A percentile compares a stretch with the other conserved stretches of the same genome.
Conservation (phyloP, 1,140 invertebrate species). For the Micrasema minimum region DNA sequence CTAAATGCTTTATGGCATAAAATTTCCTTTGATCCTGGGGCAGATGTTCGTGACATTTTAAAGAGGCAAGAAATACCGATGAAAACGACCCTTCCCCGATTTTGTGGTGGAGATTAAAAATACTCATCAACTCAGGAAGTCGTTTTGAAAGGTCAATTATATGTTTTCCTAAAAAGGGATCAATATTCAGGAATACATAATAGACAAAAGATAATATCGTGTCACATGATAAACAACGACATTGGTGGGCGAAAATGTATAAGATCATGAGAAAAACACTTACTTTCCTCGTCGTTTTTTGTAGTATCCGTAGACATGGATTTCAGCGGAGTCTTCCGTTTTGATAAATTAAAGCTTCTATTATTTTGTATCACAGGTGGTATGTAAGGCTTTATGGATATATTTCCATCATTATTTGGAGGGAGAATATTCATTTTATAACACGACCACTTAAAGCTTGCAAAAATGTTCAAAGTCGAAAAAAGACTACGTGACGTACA, state of each 20-base stretch:
- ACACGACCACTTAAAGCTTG: constrained; percentile 31
- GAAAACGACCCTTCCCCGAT: constrained; percentile 87
- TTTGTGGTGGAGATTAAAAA: constrained; percentile 76
- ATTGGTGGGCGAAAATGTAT: constrained; percentile 23
- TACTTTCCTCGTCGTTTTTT: constrained; percentile 61
- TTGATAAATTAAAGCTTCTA: constrained; percentile 43
- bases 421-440: constrained; percentile 46
- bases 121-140: constrained; percentile 71
- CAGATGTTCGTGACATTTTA: constrained; percentile 68
- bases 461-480: constrained; percentile 46
- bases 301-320: constrained; percentile 46
- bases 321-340: constrained; percentile 34
- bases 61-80: constrained; percentile 79
- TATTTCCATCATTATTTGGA: constrained; percentile 36
- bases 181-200: constrained; percentile 21
- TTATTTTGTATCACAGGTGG: constrained; percentile 40
- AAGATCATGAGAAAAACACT: constrained; percentile 48
- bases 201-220: constrained; percentile 28
- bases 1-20: constrained; percentile 86
- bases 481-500: constrained; percentile 46
- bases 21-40: constrained; percentile 66
- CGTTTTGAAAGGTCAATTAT: constrained; percentile 66
- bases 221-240: constrained; percentile 36
- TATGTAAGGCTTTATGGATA: constrained; percentile 32
- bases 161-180: constrained; percentile 60